phyloP scores from a whole-genome alignment of 2,888 invertebrate genomes.

The Drosophila gaucha region DNA sequence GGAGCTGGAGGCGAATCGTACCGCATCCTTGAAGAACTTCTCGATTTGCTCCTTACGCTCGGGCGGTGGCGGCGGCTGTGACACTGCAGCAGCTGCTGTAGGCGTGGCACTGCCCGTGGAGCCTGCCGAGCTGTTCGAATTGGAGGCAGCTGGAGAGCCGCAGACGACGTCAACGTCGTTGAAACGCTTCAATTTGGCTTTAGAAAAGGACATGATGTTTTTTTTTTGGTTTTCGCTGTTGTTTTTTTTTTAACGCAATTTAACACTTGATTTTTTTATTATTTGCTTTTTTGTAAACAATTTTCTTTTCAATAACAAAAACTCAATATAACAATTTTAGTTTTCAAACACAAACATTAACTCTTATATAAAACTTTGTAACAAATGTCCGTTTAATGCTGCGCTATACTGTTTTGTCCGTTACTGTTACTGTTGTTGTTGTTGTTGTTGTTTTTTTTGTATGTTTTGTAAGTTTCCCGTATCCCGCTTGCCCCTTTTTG shows the following conservation, averaged over 20 bases:
- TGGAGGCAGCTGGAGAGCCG: conserved; percentile 71
- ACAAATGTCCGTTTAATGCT: conserved; percentile 59
- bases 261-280: conserved; percentile 8
- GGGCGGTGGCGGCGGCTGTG: conserved; percentile 41
- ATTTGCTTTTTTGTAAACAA: conserved; percentile 47
- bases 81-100: conserved; percentile 36
- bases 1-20: conserved; percentile 80
- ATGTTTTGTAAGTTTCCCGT: conserved; percentile 25
- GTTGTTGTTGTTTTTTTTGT: conserved; percentile 1
- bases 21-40: conserved; percentile 84
- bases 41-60: conserved; percentile 85
- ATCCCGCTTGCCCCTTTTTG: conserved; percentile 55
- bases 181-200: conserved; percentile 85
- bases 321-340: conserved; percentile 63
- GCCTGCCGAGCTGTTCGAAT: conserved; percentile 60
- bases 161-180: conserved; percentile 83
- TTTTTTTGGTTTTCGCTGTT: conserved; percentile 1
- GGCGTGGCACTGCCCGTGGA: conserved; percentile 66
- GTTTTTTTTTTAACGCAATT: conserved; percentile 8
- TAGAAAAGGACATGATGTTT: conserved; percentile 82
- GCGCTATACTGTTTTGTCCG: conserved; percentile 58
- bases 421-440: conserved; percentile 26
- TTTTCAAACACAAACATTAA: conserved; percentile 64
- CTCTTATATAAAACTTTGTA: conserved; percentile 45
- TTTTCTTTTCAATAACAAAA: conserved; percentile 59